A percentile compares a stretch with the other conserved stretches of the same genome.
Conservation (phyloP, 2,888 invertebrate species). For the Ophion ventricosus region DNA sequence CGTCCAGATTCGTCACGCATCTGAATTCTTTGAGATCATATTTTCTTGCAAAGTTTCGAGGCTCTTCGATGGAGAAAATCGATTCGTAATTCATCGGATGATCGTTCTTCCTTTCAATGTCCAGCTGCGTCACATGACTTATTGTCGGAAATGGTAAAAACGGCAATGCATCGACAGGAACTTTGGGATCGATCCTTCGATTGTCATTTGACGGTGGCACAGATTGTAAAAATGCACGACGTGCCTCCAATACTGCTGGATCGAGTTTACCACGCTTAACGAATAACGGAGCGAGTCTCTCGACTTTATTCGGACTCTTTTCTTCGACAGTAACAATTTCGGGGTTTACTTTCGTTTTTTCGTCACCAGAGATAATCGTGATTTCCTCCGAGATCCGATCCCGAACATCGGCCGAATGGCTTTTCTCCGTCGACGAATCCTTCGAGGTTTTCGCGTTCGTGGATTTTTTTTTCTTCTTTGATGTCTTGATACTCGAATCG, state of each 20-base stretch:
- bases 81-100: constrained; percentile 1
- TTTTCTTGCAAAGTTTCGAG: constrained; percentile 58
- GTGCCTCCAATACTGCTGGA: constrained; percentile 86
- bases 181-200: constrained; percentile 85
- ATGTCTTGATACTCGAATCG: constrained; percentile 7
- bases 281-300: constrained; percentile 88
- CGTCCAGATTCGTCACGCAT: constrained; percentile 59
- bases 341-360: background rate
- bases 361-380: background rate
- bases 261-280: constrained; percentile 85
- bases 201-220: constrained; percentile 88
- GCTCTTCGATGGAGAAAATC: constrained; percentile 65
- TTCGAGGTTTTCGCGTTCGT: constrained; percentile 22
- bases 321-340: constrained; percentile 56
- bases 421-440: background rate
- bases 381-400: background rate
- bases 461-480: constrained; percentile 29
- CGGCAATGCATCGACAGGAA: constrained; percentile 51
- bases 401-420: background rate
- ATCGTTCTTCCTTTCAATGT: background rate
- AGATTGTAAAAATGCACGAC: constrained; percentile 88
- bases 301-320: constrained; percentile 70
- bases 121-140: constrained; percentile 87
- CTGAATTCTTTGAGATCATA: constrained; percentile 69
- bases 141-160: constrained; percentile 85